Percentiles rank a stretch among this genome's conserved stretches.
Conservation (phyloP, 2,888 invertebrate species). For the Omphaloscelis lunosa region DNA sequence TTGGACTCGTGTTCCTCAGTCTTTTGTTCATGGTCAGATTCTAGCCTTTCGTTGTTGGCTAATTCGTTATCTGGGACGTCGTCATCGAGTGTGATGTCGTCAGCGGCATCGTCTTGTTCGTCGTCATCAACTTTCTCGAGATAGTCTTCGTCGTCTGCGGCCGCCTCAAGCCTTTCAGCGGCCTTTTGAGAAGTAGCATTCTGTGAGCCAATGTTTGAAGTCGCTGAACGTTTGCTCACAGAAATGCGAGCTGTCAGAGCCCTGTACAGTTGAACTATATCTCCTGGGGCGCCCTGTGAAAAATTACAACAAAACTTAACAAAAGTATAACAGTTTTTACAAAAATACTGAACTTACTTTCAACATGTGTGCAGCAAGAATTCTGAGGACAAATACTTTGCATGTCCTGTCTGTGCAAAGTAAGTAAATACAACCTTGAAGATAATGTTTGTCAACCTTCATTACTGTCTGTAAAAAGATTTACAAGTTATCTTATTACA, state of each 20-base stretch:
- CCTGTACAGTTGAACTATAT: constrained; percentile 82
- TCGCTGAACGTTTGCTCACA: constrained; percentile 72
- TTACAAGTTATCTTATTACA: background rate
- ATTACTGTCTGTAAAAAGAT: background rate
- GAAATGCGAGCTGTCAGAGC: constrained; percentile 82
- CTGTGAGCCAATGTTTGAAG: constrained; percentile 67
- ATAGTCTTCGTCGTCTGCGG: constrained; percentile 77
- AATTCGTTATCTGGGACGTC: constrained; percentile 59
- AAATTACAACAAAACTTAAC: background rate
- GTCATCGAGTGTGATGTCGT: constrained; percentile 67
- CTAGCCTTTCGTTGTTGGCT: constrained; percentile 72
- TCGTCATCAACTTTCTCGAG: constrained; percentile 74
- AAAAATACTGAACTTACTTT: constrained; percentile 9
- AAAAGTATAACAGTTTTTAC: background rate
- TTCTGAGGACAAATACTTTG: background rate
- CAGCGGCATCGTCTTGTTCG: constrained; percentile 64
- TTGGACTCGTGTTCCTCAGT: constrained; percentile 77
- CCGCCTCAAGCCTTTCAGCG: constrained; percentile 82
- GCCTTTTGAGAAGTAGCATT: constrained; percentile 79
- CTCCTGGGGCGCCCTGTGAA: constrained; percentile 84
- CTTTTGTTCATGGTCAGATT: constrained; percentile 70
- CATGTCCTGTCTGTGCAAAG: constrained; percentile 1
- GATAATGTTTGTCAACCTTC: constrained; percentile 27
- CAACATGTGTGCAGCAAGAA: background rate
- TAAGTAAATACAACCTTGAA: constrained; percentile 25